Evolutionary conservation across 2,888 invertebrate genomes (phyloP).

Genomic region (Spodoptera picta): DNA sequence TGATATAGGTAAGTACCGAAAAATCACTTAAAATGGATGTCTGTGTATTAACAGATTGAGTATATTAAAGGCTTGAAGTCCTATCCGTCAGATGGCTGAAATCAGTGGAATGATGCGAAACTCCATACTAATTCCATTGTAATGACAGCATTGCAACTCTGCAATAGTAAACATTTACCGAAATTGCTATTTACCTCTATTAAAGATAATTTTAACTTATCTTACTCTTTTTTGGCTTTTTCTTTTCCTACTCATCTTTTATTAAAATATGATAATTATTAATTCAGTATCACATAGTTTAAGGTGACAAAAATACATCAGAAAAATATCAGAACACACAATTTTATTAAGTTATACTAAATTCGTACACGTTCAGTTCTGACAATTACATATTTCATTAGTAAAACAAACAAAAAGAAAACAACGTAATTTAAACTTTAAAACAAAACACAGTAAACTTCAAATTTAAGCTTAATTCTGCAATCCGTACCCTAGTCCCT

Average conservation of each 20-base stretch:
- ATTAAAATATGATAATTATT: no score
- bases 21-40: not conserved
- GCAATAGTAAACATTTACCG: not conserved
- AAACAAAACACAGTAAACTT: slow-evolving; percentile 8
- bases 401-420: no score
- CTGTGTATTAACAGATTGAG: slow-evolving; percentile 57
- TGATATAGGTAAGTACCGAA: not conserved
- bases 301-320: no score
- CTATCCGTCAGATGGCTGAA: slow-evolving; percentile 36
- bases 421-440: not conserved
- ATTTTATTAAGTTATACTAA: no score
- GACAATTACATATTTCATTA: no score
- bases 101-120: slow-evolving; percentile 57
- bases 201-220: no score
- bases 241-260: no score
- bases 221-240: no score
- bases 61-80: slow-evolving; percentile 69
- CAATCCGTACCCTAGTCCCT: slow-evolving; percentile 63
- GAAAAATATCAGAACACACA: no score
- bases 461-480: slow-evolving; percentile 51
- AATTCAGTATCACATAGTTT: no score
- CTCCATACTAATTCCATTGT: slow-evolving; percentile 51
- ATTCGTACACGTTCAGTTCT: no score
- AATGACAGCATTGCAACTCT: slow-evolving; percentile 56
- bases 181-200: no score